Evolutionary conservation across 2,113 vertebrate species (phyloP), one percentile per base, ranked within the genome.

Genomic region (human (Homo sapiens)): DNA sequence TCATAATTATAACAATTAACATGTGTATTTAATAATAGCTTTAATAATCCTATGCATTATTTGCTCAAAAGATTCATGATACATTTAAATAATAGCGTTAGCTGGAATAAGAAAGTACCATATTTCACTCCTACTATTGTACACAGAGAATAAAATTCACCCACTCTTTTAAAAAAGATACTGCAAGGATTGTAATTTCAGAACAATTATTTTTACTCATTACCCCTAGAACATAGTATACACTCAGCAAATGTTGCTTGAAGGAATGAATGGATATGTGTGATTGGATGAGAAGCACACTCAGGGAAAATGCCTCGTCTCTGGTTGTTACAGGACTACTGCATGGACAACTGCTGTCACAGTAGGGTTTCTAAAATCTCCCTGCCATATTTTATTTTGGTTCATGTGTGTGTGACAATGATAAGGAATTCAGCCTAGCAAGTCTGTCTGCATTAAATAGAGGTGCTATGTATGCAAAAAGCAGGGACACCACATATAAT

Each of bases 311-410:
- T 97, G 97, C 87, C 97, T 85, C 20, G 84, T 45, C 80, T 96
- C 68, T 80, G 73, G 25, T 85, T 92, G 88, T 94, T 94, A 89
- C 45, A 90, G 57, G 84, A 73, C 75, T 73, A 75, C 50, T 85
- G 97, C 95, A 75, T 17, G 93, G 90, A 94, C 64, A 98, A 95
- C 84, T 96, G 96, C 98, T 98, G 98, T 97, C 88, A 93, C 98
- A 98, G 98, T 90, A 82, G 87, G 94, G 97, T 81, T 61, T 86
- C 70, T 84, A 88, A 97, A 97, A 89, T 22, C 95, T 97, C 38
- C 81, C 98, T 97, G 94, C 95, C 97, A 75, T 94, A 45, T 94
- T 97, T 92, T 95, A 81, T 90, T 97, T 97, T 88, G 75, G 87
- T 25, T 80, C 50, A 35, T 11, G 27, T 83, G 85, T 88, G 72